Evolutionary conservation across 2,888 invertebrate species (phyloP).

Genomic region (Mythimna vitellina): DNA sequence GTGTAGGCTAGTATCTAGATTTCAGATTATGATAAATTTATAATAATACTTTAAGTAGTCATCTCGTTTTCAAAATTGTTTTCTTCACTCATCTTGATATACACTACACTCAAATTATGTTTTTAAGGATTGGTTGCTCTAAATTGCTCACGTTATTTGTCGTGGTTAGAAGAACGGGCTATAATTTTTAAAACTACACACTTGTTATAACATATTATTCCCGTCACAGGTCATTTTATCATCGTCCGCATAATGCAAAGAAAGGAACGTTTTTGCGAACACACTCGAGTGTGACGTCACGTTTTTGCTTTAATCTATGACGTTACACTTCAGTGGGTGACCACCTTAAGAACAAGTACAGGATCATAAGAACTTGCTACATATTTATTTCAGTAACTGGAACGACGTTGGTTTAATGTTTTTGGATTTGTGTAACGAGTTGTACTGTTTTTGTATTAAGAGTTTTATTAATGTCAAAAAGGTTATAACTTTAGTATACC

Average conservation of each 20-base stretch:
- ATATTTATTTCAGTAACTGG: conserved; percentile 44
- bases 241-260: conserved; percentile 18
- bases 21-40: too few relatives aligned
- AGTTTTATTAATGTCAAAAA: neutral
- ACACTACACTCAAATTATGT: too few relatives aligned
- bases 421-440: conserved; percentile 11
- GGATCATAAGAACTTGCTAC: conserved; percentile 44
- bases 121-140: neutral
- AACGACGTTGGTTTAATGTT: conserved; percentile 18
- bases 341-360: conserved; percentile 47
- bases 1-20: too few relatives aligned
- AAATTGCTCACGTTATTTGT: neutral
- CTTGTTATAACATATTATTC: neutral
- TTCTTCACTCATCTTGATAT: too few relatives aligned
- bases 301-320: conserved; percentile 63
- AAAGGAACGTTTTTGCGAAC: conserved; percentile 41
- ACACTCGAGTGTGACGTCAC: conserved; percentile 60
- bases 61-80: too few relatives aligned
- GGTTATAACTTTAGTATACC: neutral
- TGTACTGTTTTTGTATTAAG: neutral
- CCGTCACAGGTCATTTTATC: conserved; percentile 39
- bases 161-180: neutral
- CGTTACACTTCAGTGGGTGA: conserved; percentile 52
- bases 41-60: too few relatives aligned
- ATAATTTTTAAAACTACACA: neutral